These are phyloP conservation scores for Sebastes oblongus DNA, from an alignment of 2,797 vertebrate genomes.

Conservation along the genomic window DNA sequence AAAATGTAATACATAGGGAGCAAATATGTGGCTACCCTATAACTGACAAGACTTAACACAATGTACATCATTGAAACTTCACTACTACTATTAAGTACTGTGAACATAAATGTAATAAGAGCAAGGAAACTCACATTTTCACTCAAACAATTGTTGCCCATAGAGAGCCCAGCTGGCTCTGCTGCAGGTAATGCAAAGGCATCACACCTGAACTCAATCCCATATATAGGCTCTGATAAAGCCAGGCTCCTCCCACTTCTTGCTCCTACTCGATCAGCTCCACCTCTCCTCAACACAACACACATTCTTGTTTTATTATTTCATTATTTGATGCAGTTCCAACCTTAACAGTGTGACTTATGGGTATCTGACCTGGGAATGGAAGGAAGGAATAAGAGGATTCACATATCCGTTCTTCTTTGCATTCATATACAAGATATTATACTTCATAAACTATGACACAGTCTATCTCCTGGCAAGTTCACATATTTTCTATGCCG, in stretches of 20 bases:
- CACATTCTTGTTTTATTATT: neutral
- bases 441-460: constrained; percentile 86
- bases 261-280: neutral
- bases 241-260: neutral
- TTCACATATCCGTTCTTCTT: constrained; percentile 93
- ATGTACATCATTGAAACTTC: no score
- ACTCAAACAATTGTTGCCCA: no score
- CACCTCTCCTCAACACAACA: neutral
- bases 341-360: constrained; percentile 84
- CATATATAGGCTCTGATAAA: neutral
- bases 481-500: neutral
- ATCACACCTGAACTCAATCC: neutral
- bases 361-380: constrained; percentile 97
- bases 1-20: no score
- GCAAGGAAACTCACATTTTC: no score
- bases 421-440: constrained; percentile 87
- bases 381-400: constrained; percentile 89
- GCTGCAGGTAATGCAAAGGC: no score
- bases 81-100: no score
- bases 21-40: no score
- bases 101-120: no score
- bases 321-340: neutral
- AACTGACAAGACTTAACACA: no score
- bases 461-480: constrained; percentile 88
- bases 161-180: no score